Evolutionary conservation across 2,888 invertebrate species (phyloP).

Genomic region (Nineta flava): DNA sequence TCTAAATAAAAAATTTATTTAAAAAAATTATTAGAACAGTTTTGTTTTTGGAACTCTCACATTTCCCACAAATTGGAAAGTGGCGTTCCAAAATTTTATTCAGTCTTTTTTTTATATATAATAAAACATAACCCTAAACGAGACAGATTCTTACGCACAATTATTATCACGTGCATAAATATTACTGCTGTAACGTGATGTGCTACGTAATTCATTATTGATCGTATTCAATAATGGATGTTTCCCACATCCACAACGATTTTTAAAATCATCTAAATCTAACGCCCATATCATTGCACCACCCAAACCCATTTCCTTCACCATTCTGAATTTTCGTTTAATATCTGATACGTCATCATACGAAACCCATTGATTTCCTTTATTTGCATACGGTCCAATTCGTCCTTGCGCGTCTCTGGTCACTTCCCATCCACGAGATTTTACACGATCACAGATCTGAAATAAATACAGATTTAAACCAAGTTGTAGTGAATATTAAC

Average conservation of each 20-base stretch:
- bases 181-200: neutral
- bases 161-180: no score
- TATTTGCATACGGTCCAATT: slow-evolving; percentile 58
- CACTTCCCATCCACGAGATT: slow-evolving; percentile 40
- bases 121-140: no score
- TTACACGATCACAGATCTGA: slow-evolving; percentile 45
- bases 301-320: slow-evolving; percentile 40
- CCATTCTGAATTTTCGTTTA: slow-evolving; percentile 40
- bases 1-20: no score
- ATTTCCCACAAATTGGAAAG: no score
- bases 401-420: slow-evolving; percentile 41
- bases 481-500: no score
- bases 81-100: no score
- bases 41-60: no score
- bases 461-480: no score
- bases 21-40: no score
- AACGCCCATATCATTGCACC: slow-evolving; percentile 68
- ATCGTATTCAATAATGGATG: slow-evolving; percentile 52
- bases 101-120: no score
- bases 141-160: no score
- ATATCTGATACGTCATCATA: slow-evolving; percentile 55
- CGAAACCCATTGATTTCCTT: slow-evolving; percentile 62
- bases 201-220: slow-evolving; percentile 32
- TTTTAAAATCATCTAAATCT: slow-evolving; percentile 61
- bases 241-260: slow-evolving; percentile 47